Base-by-base conservation (phyloP, 2,797 vertebrate species). In the Microchirus variegatus region DNA sequence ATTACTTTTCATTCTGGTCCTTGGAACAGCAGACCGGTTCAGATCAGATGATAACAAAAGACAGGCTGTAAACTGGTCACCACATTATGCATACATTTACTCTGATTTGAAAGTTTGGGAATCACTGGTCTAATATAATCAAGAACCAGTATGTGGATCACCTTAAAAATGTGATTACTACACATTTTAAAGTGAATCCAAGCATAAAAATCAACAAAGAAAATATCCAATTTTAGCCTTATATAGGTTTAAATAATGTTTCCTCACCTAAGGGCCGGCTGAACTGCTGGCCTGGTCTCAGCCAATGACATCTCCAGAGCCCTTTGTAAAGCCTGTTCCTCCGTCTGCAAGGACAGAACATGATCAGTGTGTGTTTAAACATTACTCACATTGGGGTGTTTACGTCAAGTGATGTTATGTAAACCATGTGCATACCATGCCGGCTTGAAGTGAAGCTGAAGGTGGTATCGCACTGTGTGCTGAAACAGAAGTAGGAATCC, bases 261-360 rank as follows among this genome's bases (percentile, higher is more conserved):
- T 18, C 14, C 73, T 80, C 81, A 95, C 94, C 89, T 95, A 9
- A 88, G 90, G 4, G 82, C 9, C 3, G 89, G 84, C 56, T 84
- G 89, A 45, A 83, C 73, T 0, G 75, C 36, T 31, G 1, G 58
- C 9, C 87, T 85, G 0, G 95, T 93, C 64, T 99, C 97, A 50
- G 95, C 94, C 87, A 98, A 81, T 15, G 98, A 99, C 92, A 98
- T 95, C 89, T 97, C 96, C 86, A 99, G 90, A 43, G 97, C 97
- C 73, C 94, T 93, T 80, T 98, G 97, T 74, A 99, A 92, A 19
- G 97, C 98, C 85, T 98, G 97, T 59, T 99, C 97, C 71, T 99
- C 97, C 0, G 95, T 96, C 98, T 99, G 89, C 17, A 81, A 69
- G 13, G n/a, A 73, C 38, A 65, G 9, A 63, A 75, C 18, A 38